A percentile compares a stretch with the other conserved stretches of the same genome.
Evolutionary conservation across 2,113 vertebrate genomes (phyloP).

Genomic region (Pygoscelis adeliae): DNA sequence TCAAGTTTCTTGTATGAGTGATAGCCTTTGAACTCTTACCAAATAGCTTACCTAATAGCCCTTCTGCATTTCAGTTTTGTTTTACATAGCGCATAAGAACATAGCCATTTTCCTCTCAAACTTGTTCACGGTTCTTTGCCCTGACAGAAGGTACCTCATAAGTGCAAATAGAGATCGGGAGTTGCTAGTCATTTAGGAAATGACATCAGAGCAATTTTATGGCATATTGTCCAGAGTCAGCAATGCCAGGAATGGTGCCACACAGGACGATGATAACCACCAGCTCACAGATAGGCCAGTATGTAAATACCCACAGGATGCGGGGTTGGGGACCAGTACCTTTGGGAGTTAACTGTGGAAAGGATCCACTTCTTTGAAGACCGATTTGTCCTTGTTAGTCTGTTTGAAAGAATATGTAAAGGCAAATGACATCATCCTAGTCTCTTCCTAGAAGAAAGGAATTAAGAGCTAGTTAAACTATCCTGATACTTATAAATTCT

Average conservation of each 20-base stretch:
- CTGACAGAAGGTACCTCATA: not conserved
- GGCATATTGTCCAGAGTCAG: not conserved
- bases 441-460: not conserved
- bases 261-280: not conserved
- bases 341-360: not conserved
- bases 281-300: not conserved
- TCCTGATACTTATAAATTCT: not conserved
- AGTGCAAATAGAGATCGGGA: not conserved
- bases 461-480: not conserved
- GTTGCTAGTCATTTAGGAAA: not conserved
- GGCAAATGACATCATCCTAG: not conserved
- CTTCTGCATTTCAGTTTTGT: not conserved
- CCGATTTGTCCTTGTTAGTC: not conserved
- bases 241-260: not conserved
- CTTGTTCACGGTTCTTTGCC: not conserved
- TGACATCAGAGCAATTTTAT: not conserved
- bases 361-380: not conserved
- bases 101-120: not conserved
- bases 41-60: not conserved
- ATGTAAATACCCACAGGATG: not conserved
- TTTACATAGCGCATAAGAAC: not conserved
- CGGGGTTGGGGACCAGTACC: not conserved
- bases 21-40: slow-evolving; percentile 51
- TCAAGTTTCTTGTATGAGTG: slow-evolving; percentile 38
- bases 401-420: not conserved